Percentiles rank a stretch among this genome's conserved stretches.
Conservation (phyloP, 2,888 invertebrate genomes). For the Oxytorus armatus region DNA sequence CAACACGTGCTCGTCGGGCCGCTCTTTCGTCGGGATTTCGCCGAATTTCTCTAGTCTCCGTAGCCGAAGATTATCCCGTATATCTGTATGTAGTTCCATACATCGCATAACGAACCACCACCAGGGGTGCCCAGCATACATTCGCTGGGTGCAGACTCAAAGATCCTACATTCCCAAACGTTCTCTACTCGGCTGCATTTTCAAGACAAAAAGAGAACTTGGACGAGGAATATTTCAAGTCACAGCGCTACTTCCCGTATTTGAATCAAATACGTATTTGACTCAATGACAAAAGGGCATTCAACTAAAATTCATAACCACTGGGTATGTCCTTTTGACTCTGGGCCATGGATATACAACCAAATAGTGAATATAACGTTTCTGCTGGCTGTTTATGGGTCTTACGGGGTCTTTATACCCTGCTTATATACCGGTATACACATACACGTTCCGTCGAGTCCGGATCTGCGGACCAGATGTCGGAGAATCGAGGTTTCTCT, state of each 20-base stretch:
- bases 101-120: too few relatives aligned
- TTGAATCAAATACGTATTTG: background rate
- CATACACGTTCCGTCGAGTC: slow-evolving; percentile 34
- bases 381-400: slow-evolving; percentile 28
- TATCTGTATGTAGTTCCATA: too few relatives aligned
- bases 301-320: background rate
- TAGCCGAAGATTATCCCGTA: too few relatives aligned
- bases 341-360: background rate
- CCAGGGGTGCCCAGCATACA: slow-evolving; percentile 44
- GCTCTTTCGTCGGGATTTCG: slow-evolving; percentile 43
- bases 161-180: slow-evolving; percentile 26
- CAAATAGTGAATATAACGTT: background rate
- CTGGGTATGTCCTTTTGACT: background rate
- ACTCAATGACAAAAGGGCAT: slow-evolving; percentile 19
- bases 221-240: slow-evolving; percentile 26
- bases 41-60: slow-evolving; percentile 53
- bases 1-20: slow-evolving; percentile 58
- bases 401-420: slow-evolving; percentile 4
- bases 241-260: slow-evolving; percentile 2
- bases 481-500: slow-evolving; percentile 56
- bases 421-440: slow-evolving; percentile 2
- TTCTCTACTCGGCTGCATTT: background rate
- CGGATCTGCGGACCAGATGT: slow-evolving; percentile 79
- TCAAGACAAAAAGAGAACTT: slow-evolving; percentile 1
- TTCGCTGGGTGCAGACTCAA: slow-evolving; percentile 15